Percentiles rank a stretch among this genome's conserved stretches.
Conservation (phyloP, 2,113 vertebrate genomes). For the Rhipidura dahli region DNA sequence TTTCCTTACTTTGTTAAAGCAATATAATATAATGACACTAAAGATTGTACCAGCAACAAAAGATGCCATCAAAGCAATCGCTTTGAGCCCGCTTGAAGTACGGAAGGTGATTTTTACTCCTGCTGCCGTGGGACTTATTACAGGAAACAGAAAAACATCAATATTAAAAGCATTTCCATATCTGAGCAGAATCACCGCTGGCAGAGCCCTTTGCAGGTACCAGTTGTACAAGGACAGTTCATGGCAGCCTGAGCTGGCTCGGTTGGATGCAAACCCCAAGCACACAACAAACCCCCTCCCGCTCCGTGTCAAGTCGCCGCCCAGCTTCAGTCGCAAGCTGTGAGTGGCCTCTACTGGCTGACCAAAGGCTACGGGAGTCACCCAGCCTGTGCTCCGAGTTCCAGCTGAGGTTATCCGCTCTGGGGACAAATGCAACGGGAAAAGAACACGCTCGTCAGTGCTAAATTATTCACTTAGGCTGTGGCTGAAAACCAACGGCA, state of each 20-base stretch:
- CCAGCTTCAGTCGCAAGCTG: constrained; percentile 81
- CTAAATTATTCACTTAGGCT: background rate
- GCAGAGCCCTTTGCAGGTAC: background rate
- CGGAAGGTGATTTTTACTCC: background rate
- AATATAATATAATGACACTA: background rate
- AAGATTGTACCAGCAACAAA: background rate
- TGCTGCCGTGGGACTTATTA: background rate
- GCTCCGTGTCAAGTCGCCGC: constrained; percentile 19
- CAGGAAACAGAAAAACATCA: background rate
- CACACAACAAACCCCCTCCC: background rate
- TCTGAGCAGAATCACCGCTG: background rate
- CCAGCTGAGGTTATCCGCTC: background rate
- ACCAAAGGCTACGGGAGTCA: constrained; percentile 85
- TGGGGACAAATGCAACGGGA: background rate
- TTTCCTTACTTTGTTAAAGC: background rate
- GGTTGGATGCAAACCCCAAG: background rate
- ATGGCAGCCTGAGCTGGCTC: background rate
- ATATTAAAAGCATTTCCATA: background rate
- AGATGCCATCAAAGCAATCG: background rate
- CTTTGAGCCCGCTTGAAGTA: background rate
- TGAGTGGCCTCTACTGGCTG: constrained; percentile 99
- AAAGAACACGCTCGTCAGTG: background rate
- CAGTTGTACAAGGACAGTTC: background rate
- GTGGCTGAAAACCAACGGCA: background rate
- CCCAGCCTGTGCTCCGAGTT: background rate